Evolutionary conservation across 2,113 vertebrate species (phyloP).

Genomic region (Todiramphus chloris): DNA sequence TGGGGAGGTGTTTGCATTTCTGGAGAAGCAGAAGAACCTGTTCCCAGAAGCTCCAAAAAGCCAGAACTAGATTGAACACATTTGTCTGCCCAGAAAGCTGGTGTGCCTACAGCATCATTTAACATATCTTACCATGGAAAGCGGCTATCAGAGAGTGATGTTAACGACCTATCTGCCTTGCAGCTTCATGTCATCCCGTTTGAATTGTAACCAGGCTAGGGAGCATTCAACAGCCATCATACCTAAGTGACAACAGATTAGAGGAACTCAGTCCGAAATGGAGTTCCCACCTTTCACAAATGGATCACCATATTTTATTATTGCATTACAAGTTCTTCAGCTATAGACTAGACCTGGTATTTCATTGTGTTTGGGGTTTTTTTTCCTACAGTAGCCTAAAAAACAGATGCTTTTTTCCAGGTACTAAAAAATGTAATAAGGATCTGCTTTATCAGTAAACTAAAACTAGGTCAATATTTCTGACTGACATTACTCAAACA

Average conservation of each 20-base stretch:
- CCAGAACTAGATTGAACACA: not conserved
- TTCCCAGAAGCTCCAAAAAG: not conserved
- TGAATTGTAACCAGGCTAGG: not conserved
- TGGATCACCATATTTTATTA: not conserved
- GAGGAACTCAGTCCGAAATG: not conserved
- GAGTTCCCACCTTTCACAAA: not conserved
- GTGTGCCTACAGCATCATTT: not conserved
- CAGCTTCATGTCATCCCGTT: not conserved
- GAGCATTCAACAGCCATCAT: not conserved
- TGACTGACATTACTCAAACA: not conserved
- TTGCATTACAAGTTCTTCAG: not conserved
- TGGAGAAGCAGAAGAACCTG: not conserved
- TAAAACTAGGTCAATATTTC: not conserved
- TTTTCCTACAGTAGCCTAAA: not conserved
- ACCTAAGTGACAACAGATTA: not conserved
- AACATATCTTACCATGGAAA: not conserved
- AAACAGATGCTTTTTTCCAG: not conserved
- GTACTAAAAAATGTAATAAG: not conserved
- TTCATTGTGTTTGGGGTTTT: accelerated
- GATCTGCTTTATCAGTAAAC: not conserved
- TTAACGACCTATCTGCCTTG: not conserved
- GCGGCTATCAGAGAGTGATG: not conserved
- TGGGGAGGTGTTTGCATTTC: not conserved
- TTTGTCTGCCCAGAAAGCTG: not conserved
- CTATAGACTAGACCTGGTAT: not conserved